Conservation (phyloP, 2,888 invertebrate species). For the Morpho helenor region DNA sequence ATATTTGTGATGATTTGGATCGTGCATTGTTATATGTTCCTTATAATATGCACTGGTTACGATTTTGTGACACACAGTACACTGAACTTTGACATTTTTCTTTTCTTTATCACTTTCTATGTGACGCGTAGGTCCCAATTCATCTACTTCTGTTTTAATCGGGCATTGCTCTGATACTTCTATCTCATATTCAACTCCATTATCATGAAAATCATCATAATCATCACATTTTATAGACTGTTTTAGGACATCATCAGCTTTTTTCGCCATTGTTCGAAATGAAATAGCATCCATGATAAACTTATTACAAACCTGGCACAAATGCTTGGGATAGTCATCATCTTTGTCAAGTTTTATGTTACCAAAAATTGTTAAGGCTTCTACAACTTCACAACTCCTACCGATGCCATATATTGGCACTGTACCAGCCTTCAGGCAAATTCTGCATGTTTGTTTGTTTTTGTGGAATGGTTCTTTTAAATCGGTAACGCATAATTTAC, state of each 20-base stretch:
- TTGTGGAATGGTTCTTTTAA: conserved; percentile 4
- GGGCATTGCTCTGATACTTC: background rate
- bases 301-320: conserved; percentile 50
- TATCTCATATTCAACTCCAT: conserved; percentile 25
- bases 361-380: conserved; percentile 44
- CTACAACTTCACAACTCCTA: conserved; percentile 34
- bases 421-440: conserved; percentile 50
- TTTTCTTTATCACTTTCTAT: conserved; percentile 20
- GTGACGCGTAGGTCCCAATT: background rate
- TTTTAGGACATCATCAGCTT: conserved; percentile 42
- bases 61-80: conserved; percentile 38
- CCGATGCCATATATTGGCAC: conserved; percentile 41
- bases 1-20: conserved; percentile 40
- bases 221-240: conserved; percentile 30
- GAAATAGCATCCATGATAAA: conserved; percentile 47
- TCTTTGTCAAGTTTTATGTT: conserved; percentile 42
- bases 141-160: background rate
- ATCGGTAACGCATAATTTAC: conserved; percentile 15
- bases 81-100: conserved; percentile 35
- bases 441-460: conserved; percentile 40
- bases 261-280: conserved; percentile 50
- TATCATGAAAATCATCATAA: conserved; percentile 17
- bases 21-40: conserved; percentile 41
- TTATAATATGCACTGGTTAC: conserved; percentile 39
- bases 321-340: conserved; percentile 45